A percentile compares a stretch with the other conserved stretches of the same genome.
Conservation (phyloP, 1,140 invertebrate species). For the Drosophila elegans region DNA sequence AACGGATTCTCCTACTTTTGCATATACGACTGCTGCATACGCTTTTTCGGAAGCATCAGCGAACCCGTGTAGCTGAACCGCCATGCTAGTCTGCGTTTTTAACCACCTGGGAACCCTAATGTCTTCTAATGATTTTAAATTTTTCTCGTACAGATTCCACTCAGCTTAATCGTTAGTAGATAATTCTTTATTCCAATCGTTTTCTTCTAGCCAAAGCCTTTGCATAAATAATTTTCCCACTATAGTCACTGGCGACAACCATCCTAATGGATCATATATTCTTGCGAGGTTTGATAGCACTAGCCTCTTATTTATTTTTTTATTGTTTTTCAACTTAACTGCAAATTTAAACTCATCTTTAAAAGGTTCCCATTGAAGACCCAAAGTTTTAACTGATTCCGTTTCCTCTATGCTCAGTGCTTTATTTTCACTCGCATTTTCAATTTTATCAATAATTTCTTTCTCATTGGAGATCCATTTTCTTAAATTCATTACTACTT, state of each 20-base stretch:
- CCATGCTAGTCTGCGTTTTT: not conserved
- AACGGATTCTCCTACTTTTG: no score
- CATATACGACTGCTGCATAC: no score
- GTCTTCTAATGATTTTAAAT: not conserved
- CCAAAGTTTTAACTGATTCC: no score
- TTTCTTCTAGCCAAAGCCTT: slow-evolving; percentile 5
- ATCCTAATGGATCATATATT: slow-evolving; percentile 1
- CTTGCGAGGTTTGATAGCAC: not conserved
- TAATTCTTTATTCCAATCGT: slow-evolving; percentile 1
- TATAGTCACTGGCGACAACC: no score
- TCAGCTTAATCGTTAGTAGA: not conserved
- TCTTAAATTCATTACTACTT: no score
- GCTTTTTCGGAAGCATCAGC: no score
- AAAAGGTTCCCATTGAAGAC: no score
- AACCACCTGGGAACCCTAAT: not conserved
- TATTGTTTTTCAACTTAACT: not conserved
- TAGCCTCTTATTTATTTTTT: not conserved
- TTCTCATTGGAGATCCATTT: no score
- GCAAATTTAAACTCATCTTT: not conserved
- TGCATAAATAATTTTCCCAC: not conserved
- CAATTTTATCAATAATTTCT: no score
- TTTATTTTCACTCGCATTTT: no score
- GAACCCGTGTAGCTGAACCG: not conserved
- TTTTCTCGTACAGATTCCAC: not conserved
- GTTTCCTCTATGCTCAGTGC: no score